Evolutionary conservation across 2,888 invertebrate species (phyloP).

Genomic region (Gymnoscelis rufifasciata): DNA sequence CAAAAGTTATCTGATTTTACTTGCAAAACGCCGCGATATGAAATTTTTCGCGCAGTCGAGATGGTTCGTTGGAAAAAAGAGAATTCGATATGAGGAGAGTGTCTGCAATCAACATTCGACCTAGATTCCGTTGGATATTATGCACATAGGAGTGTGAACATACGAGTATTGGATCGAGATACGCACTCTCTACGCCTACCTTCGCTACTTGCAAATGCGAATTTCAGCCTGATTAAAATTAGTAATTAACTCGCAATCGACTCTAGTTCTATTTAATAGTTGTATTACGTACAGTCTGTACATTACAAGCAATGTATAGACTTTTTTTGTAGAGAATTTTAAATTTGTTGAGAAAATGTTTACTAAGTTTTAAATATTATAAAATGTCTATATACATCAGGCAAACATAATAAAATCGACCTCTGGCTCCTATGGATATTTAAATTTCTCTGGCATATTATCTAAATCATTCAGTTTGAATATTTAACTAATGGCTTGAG

Average conservation of each 20-base stretch:
- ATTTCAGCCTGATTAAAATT: conserved; percentile 35
- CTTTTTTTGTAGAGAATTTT: too few relatives aligned
- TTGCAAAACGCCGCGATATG: conserved; percentile 76
- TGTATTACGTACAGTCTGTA: too few relatives aligned
- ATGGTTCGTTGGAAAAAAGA: conserved; percentile 70
- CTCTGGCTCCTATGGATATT: too few relatives aligned
- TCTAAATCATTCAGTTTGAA: too few relatives aligned
- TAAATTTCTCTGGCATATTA: too few relatives aligned
- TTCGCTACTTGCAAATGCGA: conserved; percentile 13
- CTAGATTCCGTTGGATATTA: conserved; percentile 63
- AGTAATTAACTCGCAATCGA: conserved; percentile 25
- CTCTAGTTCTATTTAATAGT: too few relatives aligned
- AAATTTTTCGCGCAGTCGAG: conserved; percentile 71
- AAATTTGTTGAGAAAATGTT: too few relatives aligned
- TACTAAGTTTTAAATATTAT: too few relatives aligned
- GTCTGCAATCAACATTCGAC: conserved; percentile 73
- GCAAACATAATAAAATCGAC: too few relatives aligned
- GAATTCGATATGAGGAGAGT: conserved; percentile 74
- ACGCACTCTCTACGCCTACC: conserved; percentile 24
- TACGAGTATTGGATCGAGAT: conserved; percentile 42
- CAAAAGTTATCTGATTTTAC: conserved; percentile 79
- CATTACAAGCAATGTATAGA: too few relatives aligned
- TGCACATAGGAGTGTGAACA: conserved; percentile 49
- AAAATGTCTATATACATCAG: too few relatives aligned
- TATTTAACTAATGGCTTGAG: too few relatives aligned